A percentile compares a stretch with the other conserved stretches of the same genome.
These are phyloP conservation scores for Xenus cinereus DNA, from an alignment of 2,113 vertebrate genomes.

Conservation along the genomic window DNA sequence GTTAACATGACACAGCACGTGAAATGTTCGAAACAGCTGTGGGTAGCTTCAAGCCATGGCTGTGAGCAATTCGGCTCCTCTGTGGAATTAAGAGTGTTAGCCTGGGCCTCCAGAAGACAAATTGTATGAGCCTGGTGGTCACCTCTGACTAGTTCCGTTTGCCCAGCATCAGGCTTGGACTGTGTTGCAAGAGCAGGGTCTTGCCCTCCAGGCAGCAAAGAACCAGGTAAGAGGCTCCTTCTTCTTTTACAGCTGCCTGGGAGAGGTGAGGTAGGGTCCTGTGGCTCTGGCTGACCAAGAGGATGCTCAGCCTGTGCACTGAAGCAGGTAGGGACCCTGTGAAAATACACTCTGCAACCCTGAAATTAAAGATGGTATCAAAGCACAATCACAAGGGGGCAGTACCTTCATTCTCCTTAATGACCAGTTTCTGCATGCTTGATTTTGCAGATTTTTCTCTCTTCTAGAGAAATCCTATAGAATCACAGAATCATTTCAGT, in stretches of 20 bases:
- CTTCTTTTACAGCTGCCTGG: background rate
- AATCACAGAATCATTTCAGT: background rate
- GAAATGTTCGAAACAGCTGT: background rate
- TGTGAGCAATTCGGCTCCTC: background rate
- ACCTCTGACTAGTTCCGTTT: background rate
- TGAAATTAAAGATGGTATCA: conserved; percentile 10
- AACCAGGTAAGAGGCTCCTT: background rate
- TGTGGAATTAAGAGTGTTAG: background rate
- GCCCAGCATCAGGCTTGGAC: background rate
- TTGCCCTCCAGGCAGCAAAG: background rate
- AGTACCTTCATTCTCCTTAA: conserved; percentile 39
- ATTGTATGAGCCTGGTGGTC: background rate
- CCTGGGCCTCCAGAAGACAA: background rate
- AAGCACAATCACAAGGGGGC: conserved; percentile 50
- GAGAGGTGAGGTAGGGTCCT: background rate
- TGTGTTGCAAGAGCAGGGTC: background rate
- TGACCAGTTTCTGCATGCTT: background rate
- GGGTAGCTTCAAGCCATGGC: background rate
- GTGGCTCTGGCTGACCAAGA: background rate
- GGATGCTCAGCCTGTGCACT: background rate
- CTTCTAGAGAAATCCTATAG: background rate
- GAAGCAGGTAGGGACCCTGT: background rate
- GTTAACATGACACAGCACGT: background rate
- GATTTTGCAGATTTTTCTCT: background rate
- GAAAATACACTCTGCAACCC: background rate